Conservation (phyloP, 2,113 vertebrate species). For the Xiphophorus maculatus region DNA sequence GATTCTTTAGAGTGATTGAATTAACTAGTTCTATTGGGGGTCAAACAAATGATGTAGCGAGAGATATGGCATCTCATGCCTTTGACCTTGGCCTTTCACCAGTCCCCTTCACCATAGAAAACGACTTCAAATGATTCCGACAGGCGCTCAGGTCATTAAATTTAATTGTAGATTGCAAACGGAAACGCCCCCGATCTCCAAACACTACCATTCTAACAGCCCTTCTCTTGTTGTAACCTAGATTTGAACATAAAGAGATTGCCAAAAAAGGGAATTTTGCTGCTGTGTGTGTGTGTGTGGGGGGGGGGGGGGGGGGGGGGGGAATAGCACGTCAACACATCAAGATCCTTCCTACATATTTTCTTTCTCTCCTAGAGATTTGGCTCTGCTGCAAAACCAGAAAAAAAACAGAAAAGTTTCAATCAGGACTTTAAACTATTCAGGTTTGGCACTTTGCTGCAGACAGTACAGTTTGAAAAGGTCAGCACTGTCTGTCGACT, state of each 20-base stretch:
- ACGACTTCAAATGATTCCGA: slow-evolving; percentile 40
- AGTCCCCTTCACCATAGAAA: slow-evolving; percentile 35
- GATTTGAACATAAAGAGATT: slow-evolving; percentile 9
- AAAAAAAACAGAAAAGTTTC: slow-evolving; percentile 58
- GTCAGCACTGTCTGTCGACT: slow-evolving; percentile 68
- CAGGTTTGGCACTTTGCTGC: not conserved
- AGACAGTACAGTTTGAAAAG: slow-evolving; percentile 66
- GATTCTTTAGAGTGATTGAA: slow-evolving; percentile 30
- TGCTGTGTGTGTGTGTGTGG: too few relatives aligned
- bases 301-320: too few relatives aligned
- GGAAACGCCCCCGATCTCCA: not conserved
- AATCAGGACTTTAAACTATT: slow-evolving; percentile 48
- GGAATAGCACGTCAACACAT: slow-evolving; percentile 19
- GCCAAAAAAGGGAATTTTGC: not conserved
- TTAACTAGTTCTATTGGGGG: slow-evolving; percentile 7
- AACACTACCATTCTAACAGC: slow-evolving; percentile 19
- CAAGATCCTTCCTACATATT: slow-evolving; percentile 30
- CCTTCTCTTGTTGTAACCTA: slow-evolving; percentile 25
- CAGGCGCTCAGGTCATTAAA: slow-evolving; percentile 42
- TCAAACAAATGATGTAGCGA: slow-evolving; percentile 58
- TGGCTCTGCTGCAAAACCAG: not conserved
- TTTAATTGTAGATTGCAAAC: slow-evolving; percentile 34
- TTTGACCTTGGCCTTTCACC: slow-evolving; percentile 58
- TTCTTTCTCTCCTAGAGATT: slow-evolving; percentile 33
- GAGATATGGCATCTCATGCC: slow-evolving; percentile 50